A percentile compares a stretch with the other conserved stretches of the same genome.
Evolutionary conservation across 1,140 invertebrate species (phyloP).

Genomic region (Tetragonula clypearis): DNA sequence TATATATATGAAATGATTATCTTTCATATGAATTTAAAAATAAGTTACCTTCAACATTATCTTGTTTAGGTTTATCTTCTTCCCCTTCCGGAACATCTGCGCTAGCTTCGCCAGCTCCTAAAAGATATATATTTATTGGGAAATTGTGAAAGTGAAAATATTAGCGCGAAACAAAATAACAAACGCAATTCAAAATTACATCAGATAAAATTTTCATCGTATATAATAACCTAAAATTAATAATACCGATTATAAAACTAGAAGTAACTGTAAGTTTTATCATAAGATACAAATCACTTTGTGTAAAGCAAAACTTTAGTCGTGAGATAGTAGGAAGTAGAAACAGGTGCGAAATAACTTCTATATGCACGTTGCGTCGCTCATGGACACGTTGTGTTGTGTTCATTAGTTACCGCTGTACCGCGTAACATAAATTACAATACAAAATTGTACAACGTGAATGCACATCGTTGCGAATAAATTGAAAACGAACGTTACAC

Average conservation of each 20-base stretch:
- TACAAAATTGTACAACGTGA: neutral
- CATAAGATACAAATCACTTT: neutral
- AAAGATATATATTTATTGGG: neutral
- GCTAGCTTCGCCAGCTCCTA: slow-evolving; percentile 79
- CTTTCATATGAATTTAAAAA: neutral
- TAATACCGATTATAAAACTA: no score
- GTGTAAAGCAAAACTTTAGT: neutral
- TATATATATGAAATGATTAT: neutral
- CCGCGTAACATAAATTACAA: no score
- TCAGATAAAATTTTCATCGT: neutral
- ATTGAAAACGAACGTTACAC: neutral
- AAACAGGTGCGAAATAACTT: neutral
- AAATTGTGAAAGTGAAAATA: neutral
- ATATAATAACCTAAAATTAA: no score
- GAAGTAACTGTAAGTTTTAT: neutral
- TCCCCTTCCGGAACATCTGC: slow-evolving; percentile 79
- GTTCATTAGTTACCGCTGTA: no score
- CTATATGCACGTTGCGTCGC: neutral
- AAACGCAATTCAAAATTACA: neutral
- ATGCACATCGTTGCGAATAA: neutral
- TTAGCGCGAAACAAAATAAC: no score
- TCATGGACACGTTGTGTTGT: neutral
- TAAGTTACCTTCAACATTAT: slow-evolving; percentile 63
- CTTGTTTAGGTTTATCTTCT: slow-evolving; percentile 72
- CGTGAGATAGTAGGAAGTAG: neutral